Evolutionary conservation across 2,888 invertebrate genomes (phyloP), one percentile per base, ranked within the genome.

Genomic region (Lasioglossum malachurum): DNA sequence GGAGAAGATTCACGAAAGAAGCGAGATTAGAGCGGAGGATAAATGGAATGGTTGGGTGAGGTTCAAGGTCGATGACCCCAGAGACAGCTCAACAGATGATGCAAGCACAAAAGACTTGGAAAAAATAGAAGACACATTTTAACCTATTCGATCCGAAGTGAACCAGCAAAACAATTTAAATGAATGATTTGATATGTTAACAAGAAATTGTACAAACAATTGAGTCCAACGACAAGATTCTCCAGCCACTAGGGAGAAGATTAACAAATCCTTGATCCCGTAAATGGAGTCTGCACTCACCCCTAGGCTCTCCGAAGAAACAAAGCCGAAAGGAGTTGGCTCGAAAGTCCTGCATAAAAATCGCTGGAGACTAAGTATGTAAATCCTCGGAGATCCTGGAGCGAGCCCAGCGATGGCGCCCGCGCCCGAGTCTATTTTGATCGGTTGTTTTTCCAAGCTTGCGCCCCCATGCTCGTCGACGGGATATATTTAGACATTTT

Each of bases 401-500:
- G 79, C 35, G 8, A 67, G 46, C 41, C 2, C 53, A 53, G 71
- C 16, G 38, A 49, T 57, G 19, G 76, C 57, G 73, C 49, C 35
- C 49, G 73, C 73, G 49, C 35, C 49, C 46, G 46, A 7, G 12
- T 69, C 88, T 92, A 91, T 92, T 92, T 90, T 80, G 81, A 88
- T 87, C 83, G 75, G 73, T 81, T 92, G 88, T 89, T 92, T 91
- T 91, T 88, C 87, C 83, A 87, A 23, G 53, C 10, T 23, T 3
- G 73, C 87, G 90, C 88, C 91, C 92, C 90, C 86, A 78, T 87
- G 82, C 27, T 14, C 78, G 72, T 57, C 73, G 78, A 3, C 72
- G 75, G 72, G 41, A 60, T 91, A 90, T 91, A 88, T 90, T 89
- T 89, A 91, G 53, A n/a, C 53, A 53, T 53, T 53, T 53, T 53